Evolutionary conservation across 2,888 invertebrate species (phyloP).

Genomic region (Athalia rosae): DNA sequence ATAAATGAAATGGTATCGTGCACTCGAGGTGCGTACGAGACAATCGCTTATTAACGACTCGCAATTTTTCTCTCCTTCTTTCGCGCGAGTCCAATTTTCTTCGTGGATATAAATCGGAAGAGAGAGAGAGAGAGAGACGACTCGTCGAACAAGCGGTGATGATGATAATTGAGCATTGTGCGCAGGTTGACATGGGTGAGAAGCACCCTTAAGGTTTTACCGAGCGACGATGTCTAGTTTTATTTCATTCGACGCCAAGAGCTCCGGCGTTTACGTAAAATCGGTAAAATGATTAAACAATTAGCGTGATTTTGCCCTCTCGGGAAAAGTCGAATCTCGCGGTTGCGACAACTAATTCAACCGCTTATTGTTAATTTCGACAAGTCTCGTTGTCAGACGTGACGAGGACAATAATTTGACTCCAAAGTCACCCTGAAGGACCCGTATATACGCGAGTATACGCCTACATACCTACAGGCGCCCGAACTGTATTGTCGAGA

Average conservation of each 20-base stretch:
- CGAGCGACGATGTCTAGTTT: background rate
- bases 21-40: background rate
- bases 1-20: constrained; percentile 1
- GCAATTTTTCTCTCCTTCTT: background rate
- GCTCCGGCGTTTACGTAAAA: background rate
- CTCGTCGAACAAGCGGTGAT: background rate
- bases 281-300: background rate
- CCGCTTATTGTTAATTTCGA: constrained; percentile 1
- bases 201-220: background rate
- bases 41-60: constrained; percentile 14
- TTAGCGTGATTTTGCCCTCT: background rate
- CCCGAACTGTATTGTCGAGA: background rate
- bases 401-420: constrained; percentile 26
- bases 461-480: background rate
- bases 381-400: background rate
- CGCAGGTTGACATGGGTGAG: background rate
- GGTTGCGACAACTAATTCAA: constrained; percentile 6
- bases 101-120: background rate
- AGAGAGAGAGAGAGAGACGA: background rate
- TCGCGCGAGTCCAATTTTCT: background rate
- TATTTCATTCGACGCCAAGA: background rate
- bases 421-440: constrained; percentile 7
- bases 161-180: constrained; percentile 32
- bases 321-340: background rate
- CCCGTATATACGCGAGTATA: background rate